Conservation (phyloP, 2,113 vertebrate species). For the Pteruthius melanotis region DNA sequence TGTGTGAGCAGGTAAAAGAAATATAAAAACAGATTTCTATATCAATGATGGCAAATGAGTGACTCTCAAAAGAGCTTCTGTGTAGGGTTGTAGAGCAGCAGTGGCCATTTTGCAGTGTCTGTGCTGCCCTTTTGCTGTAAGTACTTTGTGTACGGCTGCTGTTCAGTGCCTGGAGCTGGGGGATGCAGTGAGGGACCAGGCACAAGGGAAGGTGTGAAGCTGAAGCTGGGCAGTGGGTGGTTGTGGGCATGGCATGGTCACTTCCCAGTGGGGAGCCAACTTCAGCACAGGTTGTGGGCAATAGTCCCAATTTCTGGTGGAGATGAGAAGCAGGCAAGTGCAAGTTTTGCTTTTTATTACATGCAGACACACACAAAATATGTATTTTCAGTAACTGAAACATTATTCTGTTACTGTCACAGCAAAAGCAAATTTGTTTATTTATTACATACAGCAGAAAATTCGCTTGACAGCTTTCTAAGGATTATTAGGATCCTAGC, state of each 20-base stretch:
- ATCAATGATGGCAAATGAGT: neutral
- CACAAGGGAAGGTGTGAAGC: neutral
- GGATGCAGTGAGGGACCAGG: neutral
- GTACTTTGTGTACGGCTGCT: neutral
- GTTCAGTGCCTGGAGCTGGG: neutral
- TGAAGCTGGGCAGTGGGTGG: neutral
- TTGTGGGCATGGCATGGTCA: neutral
- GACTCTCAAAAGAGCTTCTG: neutral
- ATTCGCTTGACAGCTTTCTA: neutral
- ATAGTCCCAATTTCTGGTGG: neutral
- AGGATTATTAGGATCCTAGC: neutral
- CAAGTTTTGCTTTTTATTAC: neutral
- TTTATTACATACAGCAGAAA: neutral
- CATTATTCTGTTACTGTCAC: neutral
- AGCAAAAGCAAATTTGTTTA: neutral
- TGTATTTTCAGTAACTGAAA: neutral
- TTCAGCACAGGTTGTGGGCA: neutral
- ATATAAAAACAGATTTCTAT: neutral
- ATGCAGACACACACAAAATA: neutral
- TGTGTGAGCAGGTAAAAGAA: neutral
- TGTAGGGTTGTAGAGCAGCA: neutral
- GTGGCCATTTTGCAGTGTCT: neutral
- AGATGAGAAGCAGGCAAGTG: neutral
- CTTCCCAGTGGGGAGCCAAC: neutral
- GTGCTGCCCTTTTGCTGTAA: neutral